phyloP scores from a whole-genome alignment of 53 echinoderm and acorn worm species.

The Astropecten irregularis region DNA sequence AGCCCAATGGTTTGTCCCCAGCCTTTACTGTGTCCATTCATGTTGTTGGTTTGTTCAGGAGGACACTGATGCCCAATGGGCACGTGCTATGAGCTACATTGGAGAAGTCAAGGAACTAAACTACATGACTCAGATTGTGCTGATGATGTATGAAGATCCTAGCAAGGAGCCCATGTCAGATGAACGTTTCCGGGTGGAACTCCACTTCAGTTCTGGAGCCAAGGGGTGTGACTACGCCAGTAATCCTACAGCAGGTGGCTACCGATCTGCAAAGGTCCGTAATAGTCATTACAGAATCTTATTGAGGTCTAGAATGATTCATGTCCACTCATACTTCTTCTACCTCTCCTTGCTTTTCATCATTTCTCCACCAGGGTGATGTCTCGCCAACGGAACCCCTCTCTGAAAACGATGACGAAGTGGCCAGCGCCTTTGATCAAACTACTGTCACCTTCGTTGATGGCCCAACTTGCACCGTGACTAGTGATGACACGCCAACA shows the following conservation, averaged over 20 bases:
- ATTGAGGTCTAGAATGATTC: too few relatives aligned
- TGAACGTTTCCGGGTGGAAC: slow-evolving; percentile 94
- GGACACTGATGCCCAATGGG: slow-evolving; percentile 85
- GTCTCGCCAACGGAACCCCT: slow-evolving; percentile 72
- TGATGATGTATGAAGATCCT: slow-evolving; percentile 98
- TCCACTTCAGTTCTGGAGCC: slow-evolving; percentile 98
- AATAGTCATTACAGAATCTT: too few relatives aligned
- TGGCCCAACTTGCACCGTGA: neutral
- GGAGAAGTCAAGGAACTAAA: slow-evolving; percentile 90
- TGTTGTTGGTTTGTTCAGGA: too few relatives aligned
- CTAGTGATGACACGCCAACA: neutral
- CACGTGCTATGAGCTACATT: slow-evolving; percentile 82
- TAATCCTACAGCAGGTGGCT: slow-evolving; percentile 75
- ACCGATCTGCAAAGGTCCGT: slow-evolving; percentile 54
- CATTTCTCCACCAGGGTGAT: slow-evolving; percentile 46
- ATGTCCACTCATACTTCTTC: too few relatives aligned
- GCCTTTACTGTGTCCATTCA: too few relatives aligned
- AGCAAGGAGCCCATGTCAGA: slow-evolving; percentile 87
- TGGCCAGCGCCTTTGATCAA: neutral
- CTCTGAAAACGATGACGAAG: slow-evolving; percentile 65
- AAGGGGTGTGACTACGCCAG: slow-evolving; percentile 73
- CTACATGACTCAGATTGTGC: slow-evolving; percentile 98
- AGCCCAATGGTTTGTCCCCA: too few relatives aligned
- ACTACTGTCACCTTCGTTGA: slow-evolving; percentile 5
- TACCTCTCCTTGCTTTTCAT: neutral